Percentiles rank a stretch among this genome's conserved stretches.
phyloP scores from a whole-genome alignment of 2,797 vertebrate genomes.

The Pseudopleuronectes americanus region DNA sequence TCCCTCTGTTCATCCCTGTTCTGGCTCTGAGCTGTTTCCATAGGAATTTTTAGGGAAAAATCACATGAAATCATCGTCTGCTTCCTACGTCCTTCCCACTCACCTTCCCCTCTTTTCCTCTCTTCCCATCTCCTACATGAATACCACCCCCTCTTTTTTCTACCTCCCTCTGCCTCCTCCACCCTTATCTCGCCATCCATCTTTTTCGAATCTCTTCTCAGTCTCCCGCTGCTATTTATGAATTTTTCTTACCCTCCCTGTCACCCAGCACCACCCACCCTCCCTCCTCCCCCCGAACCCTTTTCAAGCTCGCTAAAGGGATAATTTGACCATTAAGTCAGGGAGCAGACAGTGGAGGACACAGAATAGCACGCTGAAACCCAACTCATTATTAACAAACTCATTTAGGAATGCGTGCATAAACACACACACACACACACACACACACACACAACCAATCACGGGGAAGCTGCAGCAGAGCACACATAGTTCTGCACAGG shows the following conservation, averaged over 20 bases:
- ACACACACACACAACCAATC: slow-evolving; percentile 23
- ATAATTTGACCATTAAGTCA: slow-evolving; percentile 68
- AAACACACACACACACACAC: slow-evolving; percentile 16
- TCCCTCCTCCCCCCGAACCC: neutral
- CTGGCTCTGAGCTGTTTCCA: slow-evolving; percentile 13
- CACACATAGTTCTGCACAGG: slow-evolving; percentile 36
- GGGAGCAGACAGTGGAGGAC: slow-evolving; percentile 52
- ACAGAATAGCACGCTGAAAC: slow-evolving; percentile 54
- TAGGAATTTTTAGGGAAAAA: slow-evolving; percentile 42
- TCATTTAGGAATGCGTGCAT: slow-evolving; percentile 46
- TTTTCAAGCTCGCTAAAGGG: slow-evolving; percentile 46
- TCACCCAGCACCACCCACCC: slow-evolving; percentile 6
- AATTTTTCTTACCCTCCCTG: slow-evolving; percentile 24
- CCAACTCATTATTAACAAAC: slow-evolving; percentile 57
- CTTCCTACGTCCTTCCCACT: slow-evolving; percentile 51
- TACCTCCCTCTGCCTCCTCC: slow-evolving; percentile 18
- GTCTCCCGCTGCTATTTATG: slow-evolving; percentile 9
- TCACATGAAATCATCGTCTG: slow-evolving; percentile 20
- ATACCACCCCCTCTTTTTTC: slow-evolving; percentile 47
- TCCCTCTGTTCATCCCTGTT: neutral
- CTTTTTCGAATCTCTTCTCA: slow-evolving; percentile 4
- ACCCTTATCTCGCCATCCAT: slow-evolving; percentile 19
- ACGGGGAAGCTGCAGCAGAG: slow-evolving; percentile 33
- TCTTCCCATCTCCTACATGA: slow-evolving; percentile 28
- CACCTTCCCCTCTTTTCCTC: slow-evolving; percentile 44